Base-by-base conservation (phyloP, 1,140 invertebrate genomes). In the Globodera rostochiensis region DNA sequence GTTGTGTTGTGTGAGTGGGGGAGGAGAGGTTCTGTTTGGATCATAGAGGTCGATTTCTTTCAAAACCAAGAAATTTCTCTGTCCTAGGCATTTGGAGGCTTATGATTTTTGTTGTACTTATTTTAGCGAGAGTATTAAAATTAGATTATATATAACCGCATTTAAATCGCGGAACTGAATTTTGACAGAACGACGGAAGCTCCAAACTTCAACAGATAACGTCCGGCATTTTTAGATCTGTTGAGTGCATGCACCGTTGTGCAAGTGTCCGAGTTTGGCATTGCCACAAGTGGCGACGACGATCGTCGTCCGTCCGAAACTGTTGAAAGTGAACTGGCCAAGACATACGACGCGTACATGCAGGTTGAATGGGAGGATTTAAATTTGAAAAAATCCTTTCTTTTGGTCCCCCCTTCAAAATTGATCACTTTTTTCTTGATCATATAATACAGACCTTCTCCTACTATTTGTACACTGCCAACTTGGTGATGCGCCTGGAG, bases 401-500 rank as follows among this genome's bases (percentile, higher is more conserved):
- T 36, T 36, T 36, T n/a, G n/a, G 36, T 36, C 36, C 36, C 1
- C 6, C 46, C 75, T 25, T 9, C 13, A n/a, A n/a, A 21, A 77
- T 13, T 74, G 81, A 25, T 25, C 25, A 25, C 25, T 47, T 15
- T 78, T 36, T 21, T 74, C 84, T 84, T 91, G 36, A 36, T 36
- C 36, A 36, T 36, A 36, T 3, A 36, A 36, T 36, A 45, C 91
- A 96, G 95, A 97, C 97, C 93, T 96, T 97, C 74, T 66, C 66
- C 21, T 85, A 82, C 91, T 92, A 94, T 19, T 94, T 95, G 90
- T 97, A 96, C 90, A 94, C 94, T 74, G 95, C 94, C 80, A 96
- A 96, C 85, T 93, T 95, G 84, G 95, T 97, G 90, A 94, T 95
- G 60, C 92, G 96, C 80, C 91, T 98, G 77, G 95, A 97, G 90